Conservation (phyloP, 2,797 vertebrate genomes). For the Propithecus deckenii region DNA sequence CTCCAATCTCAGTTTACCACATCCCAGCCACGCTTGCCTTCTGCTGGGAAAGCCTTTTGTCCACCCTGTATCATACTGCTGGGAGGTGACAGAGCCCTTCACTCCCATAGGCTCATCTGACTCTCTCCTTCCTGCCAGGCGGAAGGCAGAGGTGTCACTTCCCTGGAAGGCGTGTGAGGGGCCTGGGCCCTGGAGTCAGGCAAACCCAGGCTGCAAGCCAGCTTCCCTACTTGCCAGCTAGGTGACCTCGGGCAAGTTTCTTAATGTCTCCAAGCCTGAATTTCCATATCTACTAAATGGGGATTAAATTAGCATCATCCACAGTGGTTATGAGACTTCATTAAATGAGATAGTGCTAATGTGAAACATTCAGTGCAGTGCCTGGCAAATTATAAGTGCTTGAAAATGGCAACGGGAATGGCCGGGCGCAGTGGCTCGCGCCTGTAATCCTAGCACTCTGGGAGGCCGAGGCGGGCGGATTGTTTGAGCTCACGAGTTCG, state of each 20-base stretch:
- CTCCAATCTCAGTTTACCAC: neutral
- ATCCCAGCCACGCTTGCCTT: neutral
- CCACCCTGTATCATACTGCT: fast-evolving
- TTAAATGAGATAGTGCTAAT: neutral
- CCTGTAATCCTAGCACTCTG: too few species aligned
- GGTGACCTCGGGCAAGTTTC: neutral
- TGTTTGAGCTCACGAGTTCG: too few species aligned
- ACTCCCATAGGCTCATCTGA: neutral
- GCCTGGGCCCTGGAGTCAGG: neutral
- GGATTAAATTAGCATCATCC: neutral
- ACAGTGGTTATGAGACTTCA: neutral
- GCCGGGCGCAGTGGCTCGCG: too few species aligned
- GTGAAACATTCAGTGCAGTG: neutral
- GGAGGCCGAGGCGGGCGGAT: too few species aligned
- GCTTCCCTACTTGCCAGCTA: neutral
- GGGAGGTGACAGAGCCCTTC: neutral
- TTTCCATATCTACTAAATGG: neutral
- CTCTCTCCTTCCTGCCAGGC: neutral
- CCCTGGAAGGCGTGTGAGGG: neutral
- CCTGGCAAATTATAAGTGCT: neutral
- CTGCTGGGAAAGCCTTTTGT: neutral
- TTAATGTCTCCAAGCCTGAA: neutral
- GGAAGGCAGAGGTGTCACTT: neutral
- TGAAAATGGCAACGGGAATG: neutral
- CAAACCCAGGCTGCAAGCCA: neutral